These are phyloP conservation scores for Apantesis nais DNA, from an alignment of 2,888 invertebrate genomes.

Conservation along the genomic window DNA sequence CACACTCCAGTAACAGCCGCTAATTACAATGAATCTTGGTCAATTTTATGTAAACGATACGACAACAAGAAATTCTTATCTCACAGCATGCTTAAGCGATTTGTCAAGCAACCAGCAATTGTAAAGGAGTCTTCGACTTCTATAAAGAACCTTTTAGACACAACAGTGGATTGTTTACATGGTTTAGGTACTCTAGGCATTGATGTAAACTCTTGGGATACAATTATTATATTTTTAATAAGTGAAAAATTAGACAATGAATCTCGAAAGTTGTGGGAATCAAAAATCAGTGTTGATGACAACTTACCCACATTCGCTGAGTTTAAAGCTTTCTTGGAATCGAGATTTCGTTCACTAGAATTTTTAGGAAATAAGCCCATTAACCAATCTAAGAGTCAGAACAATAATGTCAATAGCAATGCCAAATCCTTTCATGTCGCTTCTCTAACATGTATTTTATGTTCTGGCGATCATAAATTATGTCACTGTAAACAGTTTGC, in stretches of 20 bases:
- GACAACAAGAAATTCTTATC: no score
- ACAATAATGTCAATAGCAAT: not conserved
- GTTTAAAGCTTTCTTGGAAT: no score
- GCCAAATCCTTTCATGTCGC: not conserved
- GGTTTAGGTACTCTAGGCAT: not conserved
- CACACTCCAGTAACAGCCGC: not conserved
- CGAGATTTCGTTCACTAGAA: not conserved
- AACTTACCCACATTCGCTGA: no score
- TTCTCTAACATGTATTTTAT: not conserved
- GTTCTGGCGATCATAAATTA: no score
- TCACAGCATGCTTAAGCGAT: not conserved
- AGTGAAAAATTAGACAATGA: not conserved
- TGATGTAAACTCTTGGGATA: not conserved
- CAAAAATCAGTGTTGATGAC: no score
- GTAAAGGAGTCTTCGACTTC: not conserved
- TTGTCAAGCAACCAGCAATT: not conserved
- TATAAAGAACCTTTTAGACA: not conserved
- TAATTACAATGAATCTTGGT: conserved; percentile 7
- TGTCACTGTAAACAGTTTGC: no score
- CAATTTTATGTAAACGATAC: no score
- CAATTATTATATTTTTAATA: not conserved
- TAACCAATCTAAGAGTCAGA: not conserved
- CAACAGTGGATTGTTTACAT: not conserved
- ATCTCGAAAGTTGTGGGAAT: not conserved
- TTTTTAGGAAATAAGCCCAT: not conserved